Percentiles rank a stretch among this genome's conserved stretches.
Conservation (phyloP, 1,140 invertebrate species). For the Heterodera carotae region DNA sequence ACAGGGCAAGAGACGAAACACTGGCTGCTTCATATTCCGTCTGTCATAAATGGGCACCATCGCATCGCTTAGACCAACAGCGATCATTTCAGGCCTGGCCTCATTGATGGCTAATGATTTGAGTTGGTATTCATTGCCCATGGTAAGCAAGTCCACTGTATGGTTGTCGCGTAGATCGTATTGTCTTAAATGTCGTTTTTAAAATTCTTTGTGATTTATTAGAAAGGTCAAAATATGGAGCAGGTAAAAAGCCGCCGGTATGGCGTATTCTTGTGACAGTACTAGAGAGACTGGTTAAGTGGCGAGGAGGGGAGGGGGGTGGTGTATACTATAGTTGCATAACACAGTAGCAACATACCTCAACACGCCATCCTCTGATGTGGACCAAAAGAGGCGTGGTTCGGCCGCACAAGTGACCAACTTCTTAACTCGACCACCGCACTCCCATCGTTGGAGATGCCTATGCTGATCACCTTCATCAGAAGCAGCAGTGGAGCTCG, state of each 20-base stretch:
- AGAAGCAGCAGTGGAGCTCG: neutral
- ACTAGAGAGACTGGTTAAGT: too few species aligned
- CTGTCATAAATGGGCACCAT: slow-evolving; percentile 41
- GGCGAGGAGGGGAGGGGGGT: too few species aligned
- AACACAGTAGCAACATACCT: too few species aligned
- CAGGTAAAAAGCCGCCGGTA: too few species aligned
- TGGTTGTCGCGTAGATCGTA: slow-evolving; percentile 35
- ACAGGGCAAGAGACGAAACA: slow-evolving; percentile 36
- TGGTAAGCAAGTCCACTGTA: slow-evolving; percentile 21
- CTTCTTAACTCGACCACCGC: slow-evolving; percentile 28
- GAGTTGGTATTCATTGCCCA: slow-evolving; percentile 28
- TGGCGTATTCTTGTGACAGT: too few species aligned
- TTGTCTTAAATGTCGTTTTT: slow-evolving; percentile 23
- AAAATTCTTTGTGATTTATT: too few species aligned
- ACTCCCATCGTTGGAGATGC: slow-evolving; percentile 38
- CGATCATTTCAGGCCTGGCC: slow-evolving; percentile 32
- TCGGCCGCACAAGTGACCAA: slow-evolving; percentile 18
- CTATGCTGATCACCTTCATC: neutral
- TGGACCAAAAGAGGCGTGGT: slow-evolving; percentile 38
- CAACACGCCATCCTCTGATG: slow-evolving; percentile 37
- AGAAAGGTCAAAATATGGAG: too few species aligned
- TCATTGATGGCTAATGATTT: slow-evolving; percentile 40
- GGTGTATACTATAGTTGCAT: too few species aligned
- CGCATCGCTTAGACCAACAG: slow-evolving; percentile 22
- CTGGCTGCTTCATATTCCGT: slow-evolving; percentile 30